Base-by-base conservation (phyloP, 2,113 vertebrate genomes). In the Lathamus discolor region DNA sequence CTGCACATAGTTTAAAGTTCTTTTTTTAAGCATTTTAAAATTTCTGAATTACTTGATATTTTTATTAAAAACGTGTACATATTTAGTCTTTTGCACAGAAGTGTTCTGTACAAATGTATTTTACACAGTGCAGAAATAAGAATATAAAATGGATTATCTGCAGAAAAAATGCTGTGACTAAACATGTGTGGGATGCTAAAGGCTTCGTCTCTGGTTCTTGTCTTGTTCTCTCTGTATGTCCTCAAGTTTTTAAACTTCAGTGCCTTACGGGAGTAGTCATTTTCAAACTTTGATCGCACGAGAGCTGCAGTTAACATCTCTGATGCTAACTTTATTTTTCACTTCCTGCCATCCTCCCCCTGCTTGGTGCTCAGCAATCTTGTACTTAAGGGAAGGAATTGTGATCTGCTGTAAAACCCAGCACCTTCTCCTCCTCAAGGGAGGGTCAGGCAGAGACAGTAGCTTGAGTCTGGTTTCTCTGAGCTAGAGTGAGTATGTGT, bases 41-140 rank as follows among this genome's bases (percentile, higher is more conserved):
- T 43, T 41, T 79, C 59, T 46, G 51, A 43, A 70, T 89, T 46
- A 57, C 91, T 69, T 91, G 49, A 78, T 15, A 37, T 91, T 94
- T 93, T 96, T 95, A 88, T 93, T 5, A 62, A 64, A 80, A 77
- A 10, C 61, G 67, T 94, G 63, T 96, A 86, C 29, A 44, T 85
- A 64, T 86, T 92, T 59, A 35, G 20, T 23, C n/a, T 15, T 15
- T 59, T n/a, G 57, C 57, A 59, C 57, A 59, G 33, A n/a, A n/a
- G 73, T 12, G 46, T 88, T 49, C 37, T 51, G 28, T 70, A 54
- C 8, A 41, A 76, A 18, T 8, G 5, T 90, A 62, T 81, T 88
- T 95, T 95, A 85, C n/a, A 67, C 46, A 67, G 70, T 62, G 37
- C 63, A 86, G 37, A 82, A 94, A 83, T 59, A 74, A 61, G 54